Conservation (phyloP, 2,888 invertebrate species). For the Leucophora obtusa region DNA sequence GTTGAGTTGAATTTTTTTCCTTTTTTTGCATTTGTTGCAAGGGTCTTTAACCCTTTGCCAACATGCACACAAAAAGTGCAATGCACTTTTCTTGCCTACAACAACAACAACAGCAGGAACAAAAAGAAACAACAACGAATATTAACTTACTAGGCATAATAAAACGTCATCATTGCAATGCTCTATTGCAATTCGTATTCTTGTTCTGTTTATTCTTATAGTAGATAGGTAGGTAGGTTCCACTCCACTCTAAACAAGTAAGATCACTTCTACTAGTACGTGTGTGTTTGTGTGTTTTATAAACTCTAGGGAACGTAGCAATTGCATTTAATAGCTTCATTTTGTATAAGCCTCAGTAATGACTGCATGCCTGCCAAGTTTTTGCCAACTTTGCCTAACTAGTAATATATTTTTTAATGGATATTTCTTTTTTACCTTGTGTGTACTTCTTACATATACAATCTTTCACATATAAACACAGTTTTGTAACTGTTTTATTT, state of each 20-base stretch:
- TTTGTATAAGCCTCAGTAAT: background rate
- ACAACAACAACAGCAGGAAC: conserved; percentile 45
- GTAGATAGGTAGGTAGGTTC: conserved; percentile 5
- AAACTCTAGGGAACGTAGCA: too few relatives aligned
- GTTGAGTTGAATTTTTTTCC: conserved; percentile 15
- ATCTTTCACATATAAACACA: conserved; percentile 59
- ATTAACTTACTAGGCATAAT: conserved; percentile 40
- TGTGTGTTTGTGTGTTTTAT: too few relatives aligned
- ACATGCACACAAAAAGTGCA: conserved; percentile 69
- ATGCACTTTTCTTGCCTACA: conserved; percentile 57
- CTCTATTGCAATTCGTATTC: conserved; percentile 44
- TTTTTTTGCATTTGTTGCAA: conserved; percentile 60
- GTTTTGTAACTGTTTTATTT: conserved; percentile 58
- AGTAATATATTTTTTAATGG: conserved; percentile 22
- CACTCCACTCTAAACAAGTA: conserved; percentile 15
- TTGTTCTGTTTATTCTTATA: conserved; percentile 17
- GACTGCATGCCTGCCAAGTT: conserved; percentile 23
- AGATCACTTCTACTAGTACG: conserved; percentile 34
- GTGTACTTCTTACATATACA: background rate
- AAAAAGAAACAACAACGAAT: conserved; percentile 14
- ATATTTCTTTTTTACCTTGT: conserved; percentile 1
- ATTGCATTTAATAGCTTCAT: conserved; percentile 7
- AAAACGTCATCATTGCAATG: conserved; percentile 63
- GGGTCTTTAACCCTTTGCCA: conserved; percentile 75
- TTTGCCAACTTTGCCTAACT: background rate